Evolutionary conservation across 2,888 invertebrate genomes (phyloP).

Genomic region (Agapostemon virescens): DNA sequence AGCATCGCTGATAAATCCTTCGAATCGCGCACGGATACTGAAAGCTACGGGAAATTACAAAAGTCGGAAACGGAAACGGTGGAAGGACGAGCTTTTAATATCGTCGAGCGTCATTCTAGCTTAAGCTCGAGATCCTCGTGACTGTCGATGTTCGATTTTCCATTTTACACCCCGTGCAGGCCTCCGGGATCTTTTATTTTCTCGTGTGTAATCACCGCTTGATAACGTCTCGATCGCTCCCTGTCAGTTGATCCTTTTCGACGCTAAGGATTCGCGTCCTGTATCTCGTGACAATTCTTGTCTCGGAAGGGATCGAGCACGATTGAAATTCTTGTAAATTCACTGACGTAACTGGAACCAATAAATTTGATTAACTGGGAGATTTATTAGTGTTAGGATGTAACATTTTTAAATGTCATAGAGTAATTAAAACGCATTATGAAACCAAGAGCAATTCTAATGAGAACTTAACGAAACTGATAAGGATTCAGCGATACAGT

Average conservation of each 20-base stretch:
- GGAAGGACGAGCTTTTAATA: conserved; percentile 79
- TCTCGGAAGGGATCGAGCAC: background rate
- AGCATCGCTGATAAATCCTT: conserved; percentile 63
- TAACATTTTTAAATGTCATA: background rate
- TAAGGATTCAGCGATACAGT: no score
- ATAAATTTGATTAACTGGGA: background rate
- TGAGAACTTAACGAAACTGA: no score
- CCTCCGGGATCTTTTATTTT: conserved; percentile 51
- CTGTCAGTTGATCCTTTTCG: background rate
- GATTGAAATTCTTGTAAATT: background rate
- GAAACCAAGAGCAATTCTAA: background rate
- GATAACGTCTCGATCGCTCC: conserved; percentile 44
- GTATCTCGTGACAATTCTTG: background rate
- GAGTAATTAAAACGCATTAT: background rate
- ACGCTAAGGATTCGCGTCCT: background rate
- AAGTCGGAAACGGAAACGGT: conserved; percentile 79
- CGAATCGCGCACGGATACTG: conserved; percentile 62
- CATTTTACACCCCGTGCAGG: conserved; percentile 36
- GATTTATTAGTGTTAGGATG: background rate
- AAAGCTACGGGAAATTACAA: conserved; percentile 79
- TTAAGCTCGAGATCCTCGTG: conserved; percentile 61
- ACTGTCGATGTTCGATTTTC: conserved; percentile 65
- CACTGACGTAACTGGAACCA: background rate
- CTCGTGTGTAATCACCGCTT: conserved; percentile 35
- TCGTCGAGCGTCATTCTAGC: conserved; percentile 70